Evolutionary conservation across 1,140 invertebrate genomes (phyloP).

Genomic region (Cydia fagiglandana): DNA sequence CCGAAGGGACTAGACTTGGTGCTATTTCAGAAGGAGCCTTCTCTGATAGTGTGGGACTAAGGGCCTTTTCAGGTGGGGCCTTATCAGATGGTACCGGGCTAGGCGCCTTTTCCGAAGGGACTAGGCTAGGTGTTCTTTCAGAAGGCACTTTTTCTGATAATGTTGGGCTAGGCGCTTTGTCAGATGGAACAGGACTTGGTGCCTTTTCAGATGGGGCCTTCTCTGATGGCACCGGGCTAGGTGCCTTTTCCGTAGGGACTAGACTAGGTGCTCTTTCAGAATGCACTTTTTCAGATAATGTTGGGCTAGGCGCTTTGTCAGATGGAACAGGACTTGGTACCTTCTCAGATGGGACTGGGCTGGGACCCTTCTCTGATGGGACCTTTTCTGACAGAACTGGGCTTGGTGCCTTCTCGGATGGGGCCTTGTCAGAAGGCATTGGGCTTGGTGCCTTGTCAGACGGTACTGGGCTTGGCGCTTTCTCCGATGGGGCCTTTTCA

Average conservation of each 20-base stretch:
- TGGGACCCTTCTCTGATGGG: not conserved
- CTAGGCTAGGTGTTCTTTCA: constrained; percentile 15
- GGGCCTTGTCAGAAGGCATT: not conserved
- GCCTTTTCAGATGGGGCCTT: constrained; percentile 25
- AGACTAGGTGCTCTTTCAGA: not conserved
- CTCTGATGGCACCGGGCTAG: constrained; percentile 10
- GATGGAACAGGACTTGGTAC: constrained; percentile 19
- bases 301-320: constrained; percentile 21
- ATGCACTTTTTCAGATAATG: not conserved
- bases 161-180: constrained; percentile 12
- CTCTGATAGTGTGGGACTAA: not conserved
- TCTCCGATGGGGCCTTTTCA: not conserved
- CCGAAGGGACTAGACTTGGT: not conserved
- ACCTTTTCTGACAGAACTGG: not conserved
- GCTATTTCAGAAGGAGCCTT: not conserved
- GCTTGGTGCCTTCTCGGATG: not conserved
- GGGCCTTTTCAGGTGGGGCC: not conserved
- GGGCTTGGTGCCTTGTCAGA: not conserved
- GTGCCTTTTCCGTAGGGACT: constrained; percentile 1
- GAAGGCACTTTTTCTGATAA: not conserved
- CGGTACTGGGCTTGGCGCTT: not conserved
- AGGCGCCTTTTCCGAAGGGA: not conserved
- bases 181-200: constrained; percentile 14
- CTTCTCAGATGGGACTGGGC: constrained; percentile 8
- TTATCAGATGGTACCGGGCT: constrained; percentile 13